Percentiles rank a stretch among this genome's conserved stretches.
These are phyloP conservation scores for Lepidurus arcticus DNA, from an alignment of 1,140 invertebrate species.

Conservation along the genomic window DNA sequence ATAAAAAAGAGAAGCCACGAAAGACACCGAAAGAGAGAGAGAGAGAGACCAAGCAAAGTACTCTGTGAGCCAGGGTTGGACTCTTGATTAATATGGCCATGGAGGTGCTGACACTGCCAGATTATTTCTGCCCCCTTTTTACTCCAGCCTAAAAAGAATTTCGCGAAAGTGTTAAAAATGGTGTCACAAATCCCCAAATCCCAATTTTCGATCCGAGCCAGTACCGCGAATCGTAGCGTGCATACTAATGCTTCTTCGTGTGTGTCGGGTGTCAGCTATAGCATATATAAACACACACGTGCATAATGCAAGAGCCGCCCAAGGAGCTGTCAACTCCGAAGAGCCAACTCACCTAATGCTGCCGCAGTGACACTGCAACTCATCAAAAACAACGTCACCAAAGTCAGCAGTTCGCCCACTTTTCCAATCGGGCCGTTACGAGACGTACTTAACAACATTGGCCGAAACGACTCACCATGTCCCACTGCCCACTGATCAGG, in stretches of 20 bases:
- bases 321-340: not conserved
- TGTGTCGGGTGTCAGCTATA: too few relatives aligned
- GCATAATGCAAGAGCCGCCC: too few relatives aligned
- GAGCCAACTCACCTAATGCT: not conserved
- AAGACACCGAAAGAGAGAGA: not conserved
- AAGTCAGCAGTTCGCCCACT: not conserved
- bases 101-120: conserved; percentile 6
- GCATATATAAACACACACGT: too few relatives aligned
- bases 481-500: conserved; percentile 10
- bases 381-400: not conserved
- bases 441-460: not conserved
- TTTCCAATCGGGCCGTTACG: not conserved
- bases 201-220: too few relatives aligned
- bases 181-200: too few relatives aligned
- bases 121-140: conserved; percentile 3
- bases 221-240: too few relatives aligned
- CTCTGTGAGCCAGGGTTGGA: not conserved
- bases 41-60: not conserved
- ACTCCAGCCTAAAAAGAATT: too few relatives aligned
- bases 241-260: too few relatives aligned
- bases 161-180: too few relatives aligned
- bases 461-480: not conserved
- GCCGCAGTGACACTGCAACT: conserved; percentile 17
- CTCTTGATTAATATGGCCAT: conserved; percentile 15
- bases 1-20: not conserved